A percentile compares a stretch with the other conserved stretches of the same genome.
Evolutionary conservation across 2,888 invertebrate genomes (phyloP).

Genomic region (Drosophila paranaensis): DNA sequence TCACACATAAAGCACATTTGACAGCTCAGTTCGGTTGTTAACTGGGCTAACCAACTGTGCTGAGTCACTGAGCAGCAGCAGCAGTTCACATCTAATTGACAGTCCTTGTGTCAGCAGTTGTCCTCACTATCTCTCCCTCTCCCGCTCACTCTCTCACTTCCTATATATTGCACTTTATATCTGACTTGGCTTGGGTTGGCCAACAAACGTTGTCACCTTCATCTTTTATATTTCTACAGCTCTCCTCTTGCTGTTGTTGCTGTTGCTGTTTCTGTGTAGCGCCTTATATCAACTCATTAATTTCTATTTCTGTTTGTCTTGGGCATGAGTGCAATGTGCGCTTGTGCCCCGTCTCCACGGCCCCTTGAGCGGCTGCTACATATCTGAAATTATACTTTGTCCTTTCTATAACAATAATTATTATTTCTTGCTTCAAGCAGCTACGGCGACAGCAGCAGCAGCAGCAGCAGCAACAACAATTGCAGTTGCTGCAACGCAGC

Average conservation of each 20-base stretch:
- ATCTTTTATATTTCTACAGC: slow-evolving; percentile 13
- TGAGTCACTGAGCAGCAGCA: slow-evolving; percentile 34
- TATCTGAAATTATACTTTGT: slow-evolving; percentile 79
- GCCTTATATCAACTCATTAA: slow-evolving; percentile 76
- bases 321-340: slow-evolving; percentile 68
- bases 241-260: background rate
- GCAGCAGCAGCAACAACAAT: slow-evolving; percentile 36
- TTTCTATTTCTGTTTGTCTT: slow-evolving; percentile 76
- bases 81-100: slow-evolving; percentile 45
- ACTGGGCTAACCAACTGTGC: slow-evolving; percentile 34
- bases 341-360: slow-evolving; percentile 27
- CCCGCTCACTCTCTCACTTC: background rate
- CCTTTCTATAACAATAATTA: slow-evolving; percentile 80
- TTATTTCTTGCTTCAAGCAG: slow-evolving; percentile 71
- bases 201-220: slow-evolving; percentile 47
- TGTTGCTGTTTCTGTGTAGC: slow-evolving; percentile 30
- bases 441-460: slow-evolving; percentile 39
- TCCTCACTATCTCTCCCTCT: background rate
- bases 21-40: slow-evolving; percentile 23
- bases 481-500: slow-evolving; percentile 40
- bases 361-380: slow-evolving; percentile 58
- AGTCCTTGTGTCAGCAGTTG: slow-evolving; percentile 25
- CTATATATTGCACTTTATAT: slow-evolving; percentile 4
- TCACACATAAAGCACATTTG: background rate
- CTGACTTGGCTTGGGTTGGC: slow-evolving; percentile 9